These are phyloP conservation scores for Montipora cactus DNA, from an alignment of 64 coral and sea anemone genomes.

Conservation along the genomic window DNA sequence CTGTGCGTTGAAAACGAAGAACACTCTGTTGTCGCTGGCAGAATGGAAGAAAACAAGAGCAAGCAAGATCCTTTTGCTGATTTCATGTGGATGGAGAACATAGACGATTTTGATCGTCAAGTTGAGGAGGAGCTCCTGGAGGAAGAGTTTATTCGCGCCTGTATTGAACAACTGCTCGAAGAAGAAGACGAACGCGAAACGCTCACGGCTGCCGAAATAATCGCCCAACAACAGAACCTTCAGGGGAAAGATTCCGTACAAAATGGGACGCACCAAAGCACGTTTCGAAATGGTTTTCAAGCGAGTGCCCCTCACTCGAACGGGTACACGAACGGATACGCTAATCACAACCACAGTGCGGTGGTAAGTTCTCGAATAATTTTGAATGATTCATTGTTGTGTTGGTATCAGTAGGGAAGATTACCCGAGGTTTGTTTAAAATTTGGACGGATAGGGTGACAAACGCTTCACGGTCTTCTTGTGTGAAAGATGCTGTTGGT, in stretches of 20 bases:
- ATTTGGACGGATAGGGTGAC: neutral
- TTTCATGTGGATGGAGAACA: constrained; percentile 83
- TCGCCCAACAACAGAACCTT: constrained; percentile 80
- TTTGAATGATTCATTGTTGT: constrained; percentile 47
- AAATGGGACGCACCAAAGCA: constrained; percentile 39
- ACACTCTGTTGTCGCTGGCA: neutral
- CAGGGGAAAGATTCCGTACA: constrained; percentile 63
- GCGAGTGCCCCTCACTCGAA: constrained; percentile 14
- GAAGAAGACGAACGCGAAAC: constrained; percentile 98
- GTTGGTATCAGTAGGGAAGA: neutral
- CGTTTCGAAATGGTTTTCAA: constrained; percentile 10
- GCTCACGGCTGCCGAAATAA: constrained; percentile 79
- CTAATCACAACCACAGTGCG: constrained; percentile 26
- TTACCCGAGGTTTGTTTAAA: constrained; percentile 5
- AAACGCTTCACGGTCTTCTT: neutral
- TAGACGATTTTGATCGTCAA: constrained; percentile 85
- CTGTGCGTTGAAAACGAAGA: constrained; percentile 28
- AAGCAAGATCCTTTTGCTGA: constrained; percentile 80
- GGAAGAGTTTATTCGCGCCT: constrained; percentile 93
- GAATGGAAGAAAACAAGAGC: constrained; percentile 68
- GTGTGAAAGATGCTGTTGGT: neutral
- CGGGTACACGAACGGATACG: constrained; percentile 38
- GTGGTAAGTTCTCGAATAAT: constrained; percentile 55
- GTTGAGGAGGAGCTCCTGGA: constrained; percentile 82
- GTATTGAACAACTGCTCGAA: constrained; percentile 93